Percentiles rank a stretch among this genome's conserved stretches.
These are phyloP conservation scores for Lophotriccus pileatus DNA, from an alignment of 2,797 vertebrate genomes.

Conservation along the genomic window DNA sequence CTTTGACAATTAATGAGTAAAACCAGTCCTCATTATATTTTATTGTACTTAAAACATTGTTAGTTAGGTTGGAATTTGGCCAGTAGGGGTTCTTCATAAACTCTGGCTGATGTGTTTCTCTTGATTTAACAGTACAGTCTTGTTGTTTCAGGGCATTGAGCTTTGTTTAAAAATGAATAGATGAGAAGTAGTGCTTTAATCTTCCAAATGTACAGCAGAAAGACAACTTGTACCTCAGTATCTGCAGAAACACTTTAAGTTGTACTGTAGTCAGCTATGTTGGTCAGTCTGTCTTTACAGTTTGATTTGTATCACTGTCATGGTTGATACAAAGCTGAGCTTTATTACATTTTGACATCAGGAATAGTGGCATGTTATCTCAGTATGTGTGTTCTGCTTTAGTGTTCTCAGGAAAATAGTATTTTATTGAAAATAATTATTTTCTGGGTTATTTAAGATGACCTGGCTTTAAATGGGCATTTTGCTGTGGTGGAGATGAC, in stretches of 20 bases:
- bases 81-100: constrained; percentile 38
- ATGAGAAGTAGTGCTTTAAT: constrained; percentile 3
- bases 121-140: background rate
- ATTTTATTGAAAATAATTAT: background rate
- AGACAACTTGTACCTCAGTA: background rate
- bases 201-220: background rate
- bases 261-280: background rate
- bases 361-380: background rate
- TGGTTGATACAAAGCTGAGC: background rate
- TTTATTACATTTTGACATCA: background rate
- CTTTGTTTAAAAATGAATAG: constrained; percentile 33
- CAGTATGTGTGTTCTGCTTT: background rate
- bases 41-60: constrained; percentile 66
- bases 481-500: background rate
- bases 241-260: background rate
- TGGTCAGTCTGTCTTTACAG: constrained; percentile 15
- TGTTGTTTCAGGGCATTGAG: constrained; percentile 8
- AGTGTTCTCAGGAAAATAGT: background rate
- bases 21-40: constrained; percentile 72
- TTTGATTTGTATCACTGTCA: background rate
- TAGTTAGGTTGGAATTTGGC: constrained; percentile 53
- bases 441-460: background rate
- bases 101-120: constrained; percentile 17
- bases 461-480: background rate
- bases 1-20: constrained; percentile 73